A percentile compares a stretch with the other conserved stretches of the same genome.
These are phyloP conservation scores for Perca flavescens DNA, from an alignment of 2,113 vertebrate species.

Conservation along the genomic window DNA sequence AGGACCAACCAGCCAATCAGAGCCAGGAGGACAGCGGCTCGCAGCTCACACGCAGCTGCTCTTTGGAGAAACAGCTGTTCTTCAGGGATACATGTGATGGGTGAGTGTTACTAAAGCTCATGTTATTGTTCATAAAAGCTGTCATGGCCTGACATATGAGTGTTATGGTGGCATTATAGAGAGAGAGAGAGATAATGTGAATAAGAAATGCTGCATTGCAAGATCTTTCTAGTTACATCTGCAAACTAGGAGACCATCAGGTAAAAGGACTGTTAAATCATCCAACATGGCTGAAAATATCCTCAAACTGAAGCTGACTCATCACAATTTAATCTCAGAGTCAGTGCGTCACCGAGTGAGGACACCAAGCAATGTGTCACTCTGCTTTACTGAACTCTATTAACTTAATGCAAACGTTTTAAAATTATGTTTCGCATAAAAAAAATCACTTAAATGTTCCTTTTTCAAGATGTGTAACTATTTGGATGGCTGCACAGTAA, in stretches of 20 bases:
- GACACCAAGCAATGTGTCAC: slow-evolving; percentile 4
- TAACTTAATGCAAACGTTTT: background rate
- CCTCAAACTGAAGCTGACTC: slow-evolving; percentile 33
- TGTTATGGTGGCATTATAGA: background rate
- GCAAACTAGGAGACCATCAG: background rate
- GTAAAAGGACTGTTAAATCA: slow-evolving; percentile 28
- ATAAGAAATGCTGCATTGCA: background rate
- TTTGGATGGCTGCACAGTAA: background rate
- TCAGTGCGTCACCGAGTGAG: slow-evolving; percentile 28
- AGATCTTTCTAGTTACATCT: background rate
- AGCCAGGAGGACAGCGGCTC: slow-evolving; percentile 60
- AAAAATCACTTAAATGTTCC: background rate
- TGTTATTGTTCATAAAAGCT: background rate
- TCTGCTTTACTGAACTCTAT: slow-evolving; percentile 7
- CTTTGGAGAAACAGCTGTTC: slow-evolving; percentile 78
- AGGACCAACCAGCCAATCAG: slow-evolving; percentile 77
- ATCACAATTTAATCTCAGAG: slow-evolving; percentile 39
- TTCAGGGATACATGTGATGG: slow-evolving; percentile 69
- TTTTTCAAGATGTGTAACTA: background rate
- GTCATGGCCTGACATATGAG: background rate
- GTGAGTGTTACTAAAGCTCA: slow-evolving; percentile 58
- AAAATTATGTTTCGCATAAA: background rate
- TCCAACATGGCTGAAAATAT: slow-evolving; percentile 40
- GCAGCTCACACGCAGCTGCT: slow-evolving; percentile 79
- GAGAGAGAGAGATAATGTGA: background rate